Evolutionary conservation across 2,888 invertebrate genomes (phyloP), one percentile per base, ranked within the genome.

Genomic region (Ectemnius cavifrons): DNA sequence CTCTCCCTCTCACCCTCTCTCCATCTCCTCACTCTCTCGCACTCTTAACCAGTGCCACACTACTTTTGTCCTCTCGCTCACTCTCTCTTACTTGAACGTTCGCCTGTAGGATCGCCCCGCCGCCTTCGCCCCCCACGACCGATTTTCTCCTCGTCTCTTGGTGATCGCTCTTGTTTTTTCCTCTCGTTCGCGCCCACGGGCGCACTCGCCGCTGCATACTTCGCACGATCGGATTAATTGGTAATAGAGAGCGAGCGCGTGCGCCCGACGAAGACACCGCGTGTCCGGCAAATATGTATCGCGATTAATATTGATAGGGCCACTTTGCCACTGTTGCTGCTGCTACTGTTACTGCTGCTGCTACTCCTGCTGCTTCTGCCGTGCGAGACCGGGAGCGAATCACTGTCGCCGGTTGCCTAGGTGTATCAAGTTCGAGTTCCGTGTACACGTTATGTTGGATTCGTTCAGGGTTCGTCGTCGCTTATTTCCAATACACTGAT

Each of bases 191-290:
- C 61, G 76, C 83, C 82, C 78, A 67, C 56, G 68, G 78, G 70
- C 85, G 84, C 85, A 83, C 85, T 85, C 84, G 52, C 23, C 85
- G 85, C 87, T 87, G 88, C 89, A 87, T 89, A 89, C 89, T 89
- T 90, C 88, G 89, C 89, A 89, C 90, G 90, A 90, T 88, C 89
- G 86, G 87, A 90, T 90, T 90, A 90, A 90, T 90, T 90, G 90
- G 89, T 89, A 89, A 88, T 89, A 89, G 89, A 89, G 86, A 87
- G 87, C 8, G 37, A 37, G 37, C 37, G 37, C 5, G 37, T 11
- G 37, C 5, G 37, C 85, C 83, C 84, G 83, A 81, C 85, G 81
- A 78, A 82, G 84, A 82, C 82, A 83, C 69, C 82, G 37, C 37
- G 80, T 77, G 80, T 80, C 78, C 65, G 80, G 84, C 88, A 86